Evolutionary conservation across 2,888 invertebrate species (phyloP).

Genomic region (Cancer borealis): DNA sequence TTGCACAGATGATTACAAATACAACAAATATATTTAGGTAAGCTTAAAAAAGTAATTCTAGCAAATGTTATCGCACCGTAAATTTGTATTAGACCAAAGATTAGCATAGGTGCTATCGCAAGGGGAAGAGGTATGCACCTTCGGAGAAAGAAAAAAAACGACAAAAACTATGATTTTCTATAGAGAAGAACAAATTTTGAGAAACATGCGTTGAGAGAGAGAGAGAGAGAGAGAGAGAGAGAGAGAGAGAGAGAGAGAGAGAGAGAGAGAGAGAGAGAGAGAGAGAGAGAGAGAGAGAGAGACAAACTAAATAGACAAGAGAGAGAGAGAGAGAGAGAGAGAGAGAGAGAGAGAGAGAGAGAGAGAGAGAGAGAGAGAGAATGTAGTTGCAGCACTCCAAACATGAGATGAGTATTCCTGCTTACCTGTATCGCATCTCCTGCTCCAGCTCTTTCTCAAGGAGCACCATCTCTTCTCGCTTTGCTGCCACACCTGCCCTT

Average conservation of each 20-base stretch:
- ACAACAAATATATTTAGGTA: neutral
- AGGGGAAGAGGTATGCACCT: neutral
- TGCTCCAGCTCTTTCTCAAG: slow-evolving; percentile 60
- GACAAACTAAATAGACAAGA: too few species aligned
- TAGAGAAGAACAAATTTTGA: too few species aligned
- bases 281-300: too few species aligned
- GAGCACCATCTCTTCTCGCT: slow-evolving; percentile 54
- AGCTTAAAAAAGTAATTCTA: neutral
- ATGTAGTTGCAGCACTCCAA: neutral
- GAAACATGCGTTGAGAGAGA: too few species aligned
- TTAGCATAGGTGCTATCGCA: neutral
- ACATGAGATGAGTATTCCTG: neutral
- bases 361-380: neutral
- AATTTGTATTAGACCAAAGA: neutral
- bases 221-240: too few species aligned
- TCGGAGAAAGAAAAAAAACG: neutral
- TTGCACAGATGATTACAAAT: neutral
- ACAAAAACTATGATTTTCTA: too few species aligned
- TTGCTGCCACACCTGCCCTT: neutral
- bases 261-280: too few species aligned
- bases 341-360: neutral
- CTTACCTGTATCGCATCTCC: slow-evolving; percentile 63
- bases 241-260: too few species aligned
- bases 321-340: neutral
- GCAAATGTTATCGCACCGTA: neutral